Conservation (phyloP, 2,888 invertebrate species). For the Smittia aterrima region DNA sequence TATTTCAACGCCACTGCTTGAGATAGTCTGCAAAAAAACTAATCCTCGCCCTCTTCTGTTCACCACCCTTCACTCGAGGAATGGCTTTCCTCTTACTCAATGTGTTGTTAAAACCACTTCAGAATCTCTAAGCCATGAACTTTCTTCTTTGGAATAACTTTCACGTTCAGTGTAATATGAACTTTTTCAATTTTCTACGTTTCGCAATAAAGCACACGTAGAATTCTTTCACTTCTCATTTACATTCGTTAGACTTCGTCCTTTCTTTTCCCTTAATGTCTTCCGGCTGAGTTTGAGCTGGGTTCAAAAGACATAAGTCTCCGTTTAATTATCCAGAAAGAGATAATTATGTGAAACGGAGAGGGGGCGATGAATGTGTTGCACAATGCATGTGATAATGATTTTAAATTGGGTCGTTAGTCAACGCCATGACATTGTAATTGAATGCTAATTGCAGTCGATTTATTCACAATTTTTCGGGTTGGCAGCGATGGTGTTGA, state of each 20-base stretch:
- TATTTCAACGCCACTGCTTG: not conserved
- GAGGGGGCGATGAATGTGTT: not conserved
- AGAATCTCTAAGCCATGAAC: conserved; percentile 25
- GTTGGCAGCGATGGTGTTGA: not conserved
- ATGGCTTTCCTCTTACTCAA: not conserved
- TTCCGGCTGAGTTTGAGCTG: not conserved
- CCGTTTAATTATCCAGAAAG: conserved; percentile 11
- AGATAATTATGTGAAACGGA: conserved; percentile 1
- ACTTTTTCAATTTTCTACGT: conserved; percentile 35
- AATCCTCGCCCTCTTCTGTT: not conserved
- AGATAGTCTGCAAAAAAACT: not conserved
- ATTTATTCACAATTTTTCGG: not conserved
- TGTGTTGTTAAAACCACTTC: not conserved
- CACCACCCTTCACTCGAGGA: not conserved
- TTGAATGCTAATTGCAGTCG: conserved; percentile 28
- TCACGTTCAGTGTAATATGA: conserved; percentile 22
- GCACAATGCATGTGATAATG: conserved; percentile 15
- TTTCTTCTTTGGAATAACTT: conserved; percentile 17
- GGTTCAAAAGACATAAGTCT: conserved; percentile 12
- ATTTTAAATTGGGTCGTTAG: conserved; percentile 24
- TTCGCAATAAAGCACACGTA: conserved; percentile 24
- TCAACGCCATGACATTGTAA: conserved; percentile 8
- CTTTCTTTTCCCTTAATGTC: not conserved
- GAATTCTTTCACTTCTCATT: not conserved
- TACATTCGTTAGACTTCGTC: not conserved